Evolutionary conservation across 2,113 vertebrate genomes (phyloP), one percentile per base, ranked within the genome.

Genomic region (Hassar affinis): DNA sequence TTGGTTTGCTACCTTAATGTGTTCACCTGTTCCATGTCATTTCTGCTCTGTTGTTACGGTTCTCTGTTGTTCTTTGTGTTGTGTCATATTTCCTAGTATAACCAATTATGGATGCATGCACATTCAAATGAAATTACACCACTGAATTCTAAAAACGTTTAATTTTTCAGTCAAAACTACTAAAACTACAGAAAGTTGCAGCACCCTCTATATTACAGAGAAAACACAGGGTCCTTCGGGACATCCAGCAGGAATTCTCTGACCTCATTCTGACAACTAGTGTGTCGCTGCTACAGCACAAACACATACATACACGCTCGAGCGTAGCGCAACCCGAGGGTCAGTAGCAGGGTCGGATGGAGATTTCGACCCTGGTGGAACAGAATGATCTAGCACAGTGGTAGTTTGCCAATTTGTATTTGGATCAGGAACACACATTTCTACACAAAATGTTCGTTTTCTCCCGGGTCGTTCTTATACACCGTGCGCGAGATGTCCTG

Each of bases 181-280:
- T 42, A 42, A n/a, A 42, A 30, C 17, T 27, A 38, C 64, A 27
- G 62, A 69, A 69, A 45, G 12, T 35, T 17, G 6, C 61, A 17
- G 27, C 61, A 35, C 7, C 9, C 30, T 38, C 22, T n/a, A 56
- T 38, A 54, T 4, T 54, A 27, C 12, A 80, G 17, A n/a, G 49
- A 42, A 45, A 79, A 66, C 22, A 45, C 6, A 79, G 25, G 57
- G 42, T 54, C 66, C 57, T 66, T 2, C 33, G 35, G 62, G 2
- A 33, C 14, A 81, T 27, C 35, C 25, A 38, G 30, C 52, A 49
- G 66, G 35, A 81, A 81, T 81, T 56, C 47, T 25, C 64, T 71
- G 64, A 81, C 79, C 51, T 71, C 51, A 8, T 42, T 54, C 51
- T 45, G 33, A 57, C 51, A 71, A 81, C 62, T 54, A 80, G 62